Evolutionary conservation across 2,797 vertebrate genomes (phyloP), one percentile per base, ranked within the genome.

Genomic region (Falco concolor): DNA sequence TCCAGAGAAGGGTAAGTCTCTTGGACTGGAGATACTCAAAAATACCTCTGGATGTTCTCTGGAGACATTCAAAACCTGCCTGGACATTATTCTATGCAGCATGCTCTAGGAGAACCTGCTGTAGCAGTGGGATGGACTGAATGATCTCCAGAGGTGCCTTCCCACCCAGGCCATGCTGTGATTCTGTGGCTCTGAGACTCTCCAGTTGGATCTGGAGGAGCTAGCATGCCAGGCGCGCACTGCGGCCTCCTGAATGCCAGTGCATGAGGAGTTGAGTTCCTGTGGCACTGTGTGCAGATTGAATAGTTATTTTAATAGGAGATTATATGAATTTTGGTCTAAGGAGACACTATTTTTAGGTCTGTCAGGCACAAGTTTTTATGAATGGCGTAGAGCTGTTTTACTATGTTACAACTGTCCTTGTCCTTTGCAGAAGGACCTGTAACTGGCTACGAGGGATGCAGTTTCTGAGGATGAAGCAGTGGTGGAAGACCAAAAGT

Each of bases 191-290:
- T 40, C 60, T 12, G 12, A 10, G 49, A 4, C 24, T 52, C 3
- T 4, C 23, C 0, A 0, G 10, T 6, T 38, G 73, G 25, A 15
- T 9, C 4, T 15, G 82, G 53, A 78, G 64, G 44, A 34, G 4
- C 9, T 8, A 36, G 13, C 9, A 0, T 28, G 23, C 40, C 45
- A 36, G 23, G 22, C 12, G 6, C 0, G 0, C 3, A 3, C 59
- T 0, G 5, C 12, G n/a, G 23, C 18, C n/a, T 79, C 61, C 40
- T 4, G 13, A 40, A 24, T 0, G 5, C 68, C 45, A 22, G 22
- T 9, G 25, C 13, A 3, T 0, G 4, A 36, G 27, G 32, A 36
- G 20, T 0, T 13, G 28, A 32, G 67, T 23, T 63, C 25, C 57
- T 44, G 65, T 17, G 81, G 22, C 47, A 9, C 1, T 6, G 1